Base-by-base conservation (phyloP, 1,140 invertebrate species). In the Panulirus ornatus region DNA sequence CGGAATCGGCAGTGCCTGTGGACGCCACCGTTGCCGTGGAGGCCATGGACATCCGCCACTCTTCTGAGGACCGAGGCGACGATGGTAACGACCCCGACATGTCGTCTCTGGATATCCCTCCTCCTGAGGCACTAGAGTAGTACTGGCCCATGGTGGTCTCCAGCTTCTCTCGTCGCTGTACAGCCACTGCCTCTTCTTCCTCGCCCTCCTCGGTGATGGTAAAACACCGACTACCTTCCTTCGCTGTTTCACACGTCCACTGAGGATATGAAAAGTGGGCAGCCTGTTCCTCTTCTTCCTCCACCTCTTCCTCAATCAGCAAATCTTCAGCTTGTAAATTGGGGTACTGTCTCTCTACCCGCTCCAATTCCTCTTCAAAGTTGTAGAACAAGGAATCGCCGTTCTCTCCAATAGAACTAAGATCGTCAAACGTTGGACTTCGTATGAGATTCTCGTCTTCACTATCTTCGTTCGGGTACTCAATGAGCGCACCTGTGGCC, bases 11-110 rank as follows among this genome's bases (percentile, higher is more conserved):
- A 22, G 88, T 90, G 58, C 82, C 83, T 11, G 90, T 78, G 22
- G 92, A 92, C 38, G 85, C 90, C 16, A 90, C 86, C 42, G 83
- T 91, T 1, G 90, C 86, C 27, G 92, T 92, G 40, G 92, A 92
- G 36, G 89, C 92, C 87, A 91, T 71, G 5, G 92, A 92, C 30
- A 91, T 91, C 34, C 92, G 81, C 92, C 92, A 92, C 2, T 86
- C 89, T 38, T 89, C 88, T 19, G 91, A 92, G 11, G 91, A 92
- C 70, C 91, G 91, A 90, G 88, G 91, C 47, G 91, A 92, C 27
- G 88, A 90, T 2, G 88, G 82, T 84, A 90, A 84, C 36, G 88
- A 90, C 14, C 88, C 88, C n/a, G 88, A 90, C 19, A 76, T 40
- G 27, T 90, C 88, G 38, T 82, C 82, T 27, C 75, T 78, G 22